phyloP scores from a whole-genome alignment of 1,140 invertebrate species.

The Latrodectus geometricus region DNA sequence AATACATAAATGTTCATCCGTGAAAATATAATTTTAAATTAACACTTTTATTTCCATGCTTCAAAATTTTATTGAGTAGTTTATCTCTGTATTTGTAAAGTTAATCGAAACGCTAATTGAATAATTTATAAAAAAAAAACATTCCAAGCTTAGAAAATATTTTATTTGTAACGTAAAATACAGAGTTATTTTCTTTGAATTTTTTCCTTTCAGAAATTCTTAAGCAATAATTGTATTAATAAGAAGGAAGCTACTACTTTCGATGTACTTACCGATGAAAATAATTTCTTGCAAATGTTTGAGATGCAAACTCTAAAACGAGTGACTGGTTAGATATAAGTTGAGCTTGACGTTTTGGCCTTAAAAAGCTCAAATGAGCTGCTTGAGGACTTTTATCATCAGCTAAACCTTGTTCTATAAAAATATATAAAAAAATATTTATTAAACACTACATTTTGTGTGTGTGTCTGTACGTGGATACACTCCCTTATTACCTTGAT shows the following conservation, averaged over 20 bases:
- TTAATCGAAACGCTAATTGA: too few relatives aligned
- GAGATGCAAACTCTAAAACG: conserved; percentile 81
- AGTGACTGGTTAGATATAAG: conserved; percentile 86
- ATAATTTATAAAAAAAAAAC: too few relatives aligned
- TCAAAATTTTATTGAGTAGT: too few relatives aligned
- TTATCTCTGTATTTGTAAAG: too few relatives aligned
- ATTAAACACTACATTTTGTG: not conserved
- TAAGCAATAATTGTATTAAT: not conserved
- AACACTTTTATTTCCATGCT: too few relatives aligned
- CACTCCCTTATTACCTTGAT: not conserved
- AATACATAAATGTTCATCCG: too few relatives aligned
- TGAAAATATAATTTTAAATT: too few relatives aligned
- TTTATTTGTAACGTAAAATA: too few relatives aligned
- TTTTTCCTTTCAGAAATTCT: too few relatives aligned
- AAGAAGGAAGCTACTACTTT: not conserved
- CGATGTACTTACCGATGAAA: conserved; percentile 36
- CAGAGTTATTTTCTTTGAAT: too few relatives aligned
- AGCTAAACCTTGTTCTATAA: conserved; percentile 66
- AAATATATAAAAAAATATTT: not conserved
- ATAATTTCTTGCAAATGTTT: conserved; percentile 46
- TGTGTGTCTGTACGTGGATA: not conserved
- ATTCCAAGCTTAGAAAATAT: too few relatives aligned
- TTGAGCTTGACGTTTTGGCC: conserved; percentile 85
- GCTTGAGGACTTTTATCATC: conserved; percentile 77
- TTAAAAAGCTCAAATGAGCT: conserved; percentile 81